Evolutionary conservation across 2,797 vertebrate genomes (phyloP).

Genomic region (Eupleurogrammus muticus): DNA sequence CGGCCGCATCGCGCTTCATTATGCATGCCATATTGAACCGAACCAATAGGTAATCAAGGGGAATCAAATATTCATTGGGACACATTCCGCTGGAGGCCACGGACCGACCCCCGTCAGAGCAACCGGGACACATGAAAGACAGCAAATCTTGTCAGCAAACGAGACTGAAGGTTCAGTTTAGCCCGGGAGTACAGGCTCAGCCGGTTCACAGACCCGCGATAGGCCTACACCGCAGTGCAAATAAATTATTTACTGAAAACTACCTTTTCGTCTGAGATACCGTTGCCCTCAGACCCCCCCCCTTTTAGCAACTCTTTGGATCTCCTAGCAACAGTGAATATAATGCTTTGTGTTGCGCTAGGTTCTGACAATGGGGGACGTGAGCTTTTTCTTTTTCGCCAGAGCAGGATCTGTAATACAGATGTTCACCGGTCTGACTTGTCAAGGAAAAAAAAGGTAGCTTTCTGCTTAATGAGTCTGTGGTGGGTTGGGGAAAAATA

Average conservation of each 20-base stretch:
- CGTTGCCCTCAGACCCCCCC: constrained; percentile 1
- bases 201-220: not conserved
- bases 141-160: constrained; percentile 19
- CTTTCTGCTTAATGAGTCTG: constrained; percentile 25
- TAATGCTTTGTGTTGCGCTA: not conserved
- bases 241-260: not conserved
- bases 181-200: constrained; percentile 1
- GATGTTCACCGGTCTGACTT: constrained; percentile 22
- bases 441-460: constrained; percentile 16
- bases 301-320: constrained; percentile 28
- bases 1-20: constrained; percentile 55
- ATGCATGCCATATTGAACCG: constrained; percentile 76
- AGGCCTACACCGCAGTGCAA: not conserved
- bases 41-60: constrained; percentile 75
- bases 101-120: constrained; percentile 15
- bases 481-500: constrained; percentile 18
- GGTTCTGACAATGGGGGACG: constrained; percentile 7
- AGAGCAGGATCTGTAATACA: constrained; percentile 23
- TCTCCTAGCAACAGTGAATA: constrained; percentile 52
- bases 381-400: constrained; percentile 8
- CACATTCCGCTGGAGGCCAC: constrained; percentile 60
- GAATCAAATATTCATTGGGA: constrained; percentile 80
- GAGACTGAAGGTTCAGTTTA: constrained; percentile 15
- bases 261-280: constrained; percentile 8
- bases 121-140: constrained; percentile 50